Evolutionary conservation across 2,797 vertebrate species (phyloP).

Genomic region (Xenopus petersii): DNA sequence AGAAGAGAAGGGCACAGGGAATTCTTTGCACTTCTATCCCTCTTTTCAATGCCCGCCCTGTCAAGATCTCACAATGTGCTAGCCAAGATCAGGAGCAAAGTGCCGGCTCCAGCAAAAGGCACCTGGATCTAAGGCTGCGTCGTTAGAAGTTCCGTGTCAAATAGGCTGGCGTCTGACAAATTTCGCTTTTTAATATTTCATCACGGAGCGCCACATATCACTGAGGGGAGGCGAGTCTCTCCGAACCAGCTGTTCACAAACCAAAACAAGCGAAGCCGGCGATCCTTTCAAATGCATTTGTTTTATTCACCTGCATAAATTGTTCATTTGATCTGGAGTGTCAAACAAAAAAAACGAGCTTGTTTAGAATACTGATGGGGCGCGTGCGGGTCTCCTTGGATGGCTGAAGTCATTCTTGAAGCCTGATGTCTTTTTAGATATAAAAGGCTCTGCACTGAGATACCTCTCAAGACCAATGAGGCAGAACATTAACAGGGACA

Average conservation of each 20-base stretch:
- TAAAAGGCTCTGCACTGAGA: too few relatives aligned
- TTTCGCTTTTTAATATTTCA: constrained; percentile 41
- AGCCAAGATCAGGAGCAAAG: constrained; percentile 44
- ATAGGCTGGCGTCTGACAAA: constrained; percentile 23
- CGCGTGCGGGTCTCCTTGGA: too few relatives aligned
- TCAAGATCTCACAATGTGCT: constrained; percentile 30
- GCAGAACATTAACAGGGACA: too few relatives aligned
- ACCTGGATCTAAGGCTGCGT: constrained; percentile 33
- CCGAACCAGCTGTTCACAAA: constrained; percentile 42
- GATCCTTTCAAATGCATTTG: constrained; percentile 23
- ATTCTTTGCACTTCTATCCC: constrained; percentile 33
- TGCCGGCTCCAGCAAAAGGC: constrained; percentile 37
- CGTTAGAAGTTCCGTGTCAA: constrained; percentile 47
- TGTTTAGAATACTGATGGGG: neutral
- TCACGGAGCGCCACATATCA: constrained; percentile 31
- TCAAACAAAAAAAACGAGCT: neutral
- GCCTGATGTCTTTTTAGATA: too few relatives aligned
- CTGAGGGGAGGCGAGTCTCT: constrained; percentile 21
- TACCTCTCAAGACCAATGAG: too few relatives aligned
- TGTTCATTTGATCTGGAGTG: constrained; percentile 17
- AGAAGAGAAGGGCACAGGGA: constrained; percentile 32
- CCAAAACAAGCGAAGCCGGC: constrained; percentile 18
- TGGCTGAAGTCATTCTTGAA: too few relatives aligned
- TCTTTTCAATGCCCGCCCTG: constrained; percentile 35
- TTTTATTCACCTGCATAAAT: constrained; percentile 30